Evolutionary conservation across 2,888 invertebrate species (phyloP).

Genomic region (Priocnemis perturbator): DNA sequence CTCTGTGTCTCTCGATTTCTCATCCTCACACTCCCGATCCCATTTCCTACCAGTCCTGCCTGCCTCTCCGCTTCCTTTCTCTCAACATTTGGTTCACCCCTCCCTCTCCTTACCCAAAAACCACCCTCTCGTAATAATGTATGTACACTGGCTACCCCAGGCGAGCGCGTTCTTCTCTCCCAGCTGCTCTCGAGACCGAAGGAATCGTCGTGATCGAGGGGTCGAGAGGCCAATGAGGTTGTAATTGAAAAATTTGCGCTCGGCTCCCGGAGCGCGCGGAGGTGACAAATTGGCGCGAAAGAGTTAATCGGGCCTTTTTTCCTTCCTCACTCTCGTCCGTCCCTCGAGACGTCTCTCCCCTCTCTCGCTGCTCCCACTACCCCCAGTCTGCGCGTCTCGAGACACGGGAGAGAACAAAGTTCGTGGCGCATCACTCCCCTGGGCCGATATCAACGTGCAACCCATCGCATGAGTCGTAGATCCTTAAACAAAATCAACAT

Average conservation of each 20-base stretch:
- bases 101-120: constrained; percentile 50
- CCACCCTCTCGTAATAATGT: constrained; percentile 54
- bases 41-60: too few species aligned
- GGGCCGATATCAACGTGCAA: constrained; percentile 54
- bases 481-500: constrained; percentile 71
- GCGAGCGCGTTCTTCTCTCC: constrained; percentile 22
- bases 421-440: constrained; percentile 32
- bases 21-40: constrained; percentile 20
- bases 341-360: background rate
- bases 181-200: background rate
- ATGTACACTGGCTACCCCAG: constrained; percentile 54
- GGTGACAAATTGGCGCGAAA: background rate
- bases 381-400: background rate
- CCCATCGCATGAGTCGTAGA: constrained; percentile 64
- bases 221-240: background rate
- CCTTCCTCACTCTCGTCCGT: background rate
- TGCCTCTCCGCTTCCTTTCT: background rate
- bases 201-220: background rate
- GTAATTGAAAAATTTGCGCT: too few species aligned
- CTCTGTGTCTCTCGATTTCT: constrained; percentile 35
- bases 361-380: background rate
- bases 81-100: constrained; percentile 15
- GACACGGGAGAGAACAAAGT: constrained; percentile 26
- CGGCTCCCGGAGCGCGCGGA: too few species aligned
- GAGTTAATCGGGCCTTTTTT: background rate